These are phyloP conservation scores for Neelides folsomi DNA, from an alignment of 2,888 invertebrate species.

Conservation along the genomic window DNA sequence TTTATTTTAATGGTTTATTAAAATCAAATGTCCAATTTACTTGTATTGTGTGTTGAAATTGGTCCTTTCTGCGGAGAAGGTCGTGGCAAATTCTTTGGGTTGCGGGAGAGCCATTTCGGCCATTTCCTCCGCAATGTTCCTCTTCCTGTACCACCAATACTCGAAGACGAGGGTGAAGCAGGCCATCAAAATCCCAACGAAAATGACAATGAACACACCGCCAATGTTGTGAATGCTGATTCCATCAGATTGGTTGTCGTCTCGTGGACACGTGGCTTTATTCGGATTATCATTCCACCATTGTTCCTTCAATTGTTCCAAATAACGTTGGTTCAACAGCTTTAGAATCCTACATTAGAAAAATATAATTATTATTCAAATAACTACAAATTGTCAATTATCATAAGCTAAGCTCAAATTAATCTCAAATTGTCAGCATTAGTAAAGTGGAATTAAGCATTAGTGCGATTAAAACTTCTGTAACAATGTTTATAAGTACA, in stretches of 20 bases:
- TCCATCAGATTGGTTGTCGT: constrained; percentile 87
- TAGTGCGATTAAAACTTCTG: too few species aligned
- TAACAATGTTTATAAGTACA: too few species aligned
- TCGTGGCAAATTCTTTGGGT: constrained; percentile 27
- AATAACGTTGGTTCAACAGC: constrained; percentile 75
- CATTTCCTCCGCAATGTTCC: constrained; percentile 32
- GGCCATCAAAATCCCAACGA: constrained; percentile 84
- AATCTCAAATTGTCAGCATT: neutral
- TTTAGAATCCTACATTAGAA: constrained; percentile 59
- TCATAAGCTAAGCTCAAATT: constrained; percentile 3
- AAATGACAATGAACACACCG: constrained; percentile 84
- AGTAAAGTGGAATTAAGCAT: neutral
- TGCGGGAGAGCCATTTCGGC: constrained; percentile 32
- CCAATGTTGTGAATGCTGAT: constrained; percentile 96
- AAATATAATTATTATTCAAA: constrained; percentile 3
- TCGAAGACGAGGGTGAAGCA: constrained; percentile 82
- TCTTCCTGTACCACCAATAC: constrained; percentile 67
- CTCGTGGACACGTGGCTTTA: constrained; percentile 61
- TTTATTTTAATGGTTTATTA: too few species aligned
- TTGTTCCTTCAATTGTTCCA: constrained; percentile 85
- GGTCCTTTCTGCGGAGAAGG: constrained; percentile 26
- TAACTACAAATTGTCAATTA: constrained; percentile 1
- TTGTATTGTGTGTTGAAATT: constrained; percentile 33
- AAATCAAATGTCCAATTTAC: constrained; percentile 12
- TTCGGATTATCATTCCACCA: constrained; percentile 91